Conservation (phyloP, 2,797 vertebrate genomes). For the Scarus forsteni region DNA sequence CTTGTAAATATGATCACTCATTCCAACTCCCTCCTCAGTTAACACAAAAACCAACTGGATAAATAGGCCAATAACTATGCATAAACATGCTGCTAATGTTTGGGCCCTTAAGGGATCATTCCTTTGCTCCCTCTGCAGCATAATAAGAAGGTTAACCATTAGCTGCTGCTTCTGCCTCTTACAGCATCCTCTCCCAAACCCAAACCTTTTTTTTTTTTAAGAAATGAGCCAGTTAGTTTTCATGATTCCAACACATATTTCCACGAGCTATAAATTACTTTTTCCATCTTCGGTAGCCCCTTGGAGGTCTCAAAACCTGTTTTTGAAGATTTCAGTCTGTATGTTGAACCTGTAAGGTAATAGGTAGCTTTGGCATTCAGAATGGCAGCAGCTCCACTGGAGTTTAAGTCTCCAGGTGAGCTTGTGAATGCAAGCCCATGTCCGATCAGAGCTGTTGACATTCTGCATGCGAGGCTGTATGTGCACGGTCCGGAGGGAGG, state of each 20-base stretch:
- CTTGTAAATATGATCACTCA: constrained; percentile 50
- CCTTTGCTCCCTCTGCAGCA: constrained; percentile 52
- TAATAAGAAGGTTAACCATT: constrained; percentile 62
- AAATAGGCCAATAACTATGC: constrained; percentile 77
- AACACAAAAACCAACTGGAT: constrained; percentile 72
- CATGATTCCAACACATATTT: constrained; percentile 32
- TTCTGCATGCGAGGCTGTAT: constrained; percentile 65
- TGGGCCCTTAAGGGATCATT: constrained; percentile 68
- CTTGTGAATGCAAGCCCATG: constrained; percentile 59
- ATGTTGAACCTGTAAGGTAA: constrained; percentile 21
- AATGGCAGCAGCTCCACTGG: constrained; percentile 1
- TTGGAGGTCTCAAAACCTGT: constrained; percentile 3
- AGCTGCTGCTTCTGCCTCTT: constrained; percentile 32
- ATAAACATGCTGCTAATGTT: constrained; percentile 80
- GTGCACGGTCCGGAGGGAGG: constrained; percentile 61
- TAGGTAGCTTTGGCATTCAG: constrained; percentile 13
- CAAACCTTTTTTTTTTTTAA: constrained; percentile 17
- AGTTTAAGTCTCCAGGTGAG: constrained; percentile 38
- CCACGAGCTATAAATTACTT: constrained; percentile 11
- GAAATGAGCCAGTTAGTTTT: constrained; percentile 40
- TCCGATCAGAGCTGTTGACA: constrained; percentile 47
- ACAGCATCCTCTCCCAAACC: constrained; percentile 21
- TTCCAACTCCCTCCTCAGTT: constrained; percentile 62
- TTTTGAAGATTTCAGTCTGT: not conserved
- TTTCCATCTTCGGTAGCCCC: constrained; percentile 3